Evolutionary conservation across 2,797 vertebrate species (phyloP).

Genomic region (Bufotes viridis): DNA sequence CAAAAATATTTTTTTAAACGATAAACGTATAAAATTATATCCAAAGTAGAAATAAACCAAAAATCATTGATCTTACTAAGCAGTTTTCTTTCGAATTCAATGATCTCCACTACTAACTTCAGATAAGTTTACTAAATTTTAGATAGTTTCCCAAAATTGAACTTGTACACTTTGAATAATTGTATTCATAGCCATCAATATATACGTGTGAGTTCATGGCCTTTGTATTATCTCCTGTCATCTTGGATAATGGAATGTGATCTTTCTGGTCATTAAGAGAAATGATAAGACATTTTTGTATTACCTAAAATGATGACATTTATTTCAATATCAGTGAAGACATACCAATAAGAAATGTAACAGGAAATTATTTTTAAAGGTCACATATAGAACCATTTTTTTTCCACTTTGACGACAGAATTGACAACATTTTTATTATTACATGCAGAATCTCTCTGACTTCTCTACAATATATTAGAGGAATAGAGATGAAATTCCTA

Average conservation of each 20-base stretch:
- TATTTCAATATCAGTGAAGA: constrained; percentile 46
- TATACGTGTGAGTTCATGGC: neutral
- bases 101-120: neutral
- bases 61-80: too few relatives aligned
- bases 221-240: constrained; percentile 32
- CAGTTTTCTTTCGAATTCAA: neutral
- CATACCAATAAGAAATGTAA: constrained; percentile 44
- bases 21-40: neutral
- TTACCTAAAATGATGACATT: constrained; percentile 59
- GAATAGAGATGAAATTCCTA: constrained; percentile 42
- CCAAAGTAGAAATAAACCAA: too few relatives aligned
- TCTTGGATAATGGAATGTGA: constrained; percentile 39
- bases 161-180: neutral
- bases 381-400: constrained; percentile 45
- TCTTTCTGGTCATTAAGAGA: constrained; percentile 31
- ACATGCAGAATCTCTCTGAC: constrained; percentile 35
- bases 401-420: constrained; percentile 41
- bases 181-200: neutral
- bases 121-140: constrained; percentile 7
- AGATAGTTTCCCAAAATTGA: neutral
- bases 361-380: constrained; percentile 60
- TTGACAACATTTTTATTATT: constrained; percentile 32
- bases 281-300: constrained; percentile 46
- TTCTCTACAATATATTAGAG: constrained; percentile 21
- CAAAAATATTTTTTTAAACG: neutral